phyloP scores from a whole-genome alignment of 2,888 invertebrate genomes.

The Euzophera pinguis region DNA sequence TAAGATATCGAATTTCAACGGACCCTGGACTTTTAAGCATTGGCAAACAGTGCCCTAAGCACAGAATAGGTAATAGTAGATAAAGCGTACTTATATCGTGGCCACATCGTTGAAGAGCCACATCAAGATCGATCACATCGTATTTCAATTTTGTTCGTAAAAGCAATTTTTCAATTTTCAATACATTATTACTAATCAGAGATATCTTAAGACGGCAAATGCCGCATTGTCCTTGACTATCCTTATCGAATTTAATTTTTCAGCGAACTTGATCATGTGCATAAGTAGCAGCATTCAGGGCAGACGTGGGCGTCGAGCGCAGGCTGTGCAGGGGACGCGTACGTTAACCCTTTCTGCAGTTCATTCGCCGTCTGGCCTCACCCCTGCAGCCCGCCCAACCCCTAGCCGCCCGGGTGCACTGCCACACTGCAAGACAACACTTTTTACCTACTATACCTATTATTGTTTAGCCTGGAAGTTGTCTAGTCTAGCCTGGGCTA shows the following conservation, averaged over 20 bases:
- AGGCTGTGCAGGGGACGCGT: slow-evolving; percentile 77
- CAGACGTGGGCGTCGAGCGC: slow-evolving; percentile 61
- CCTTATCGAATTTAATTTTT: slow-evolving; percentile 2
- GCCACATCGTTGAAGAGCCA: no score
- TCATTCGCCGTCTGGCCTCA: slow-evolving; percentile 82
- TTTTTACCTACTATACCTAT: slow-evolving; percentile 38
- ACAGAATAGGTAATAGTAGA: no score
- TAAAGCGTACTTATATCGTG: no score
- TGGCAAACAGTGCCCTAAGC: no score
- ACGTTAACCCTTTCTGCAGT: slow-evolving; percentile 81
- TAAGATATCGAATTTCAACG: no score
- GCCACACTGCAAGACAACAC: slow-evolving; percentile 60
- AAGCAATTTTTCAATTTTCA: no score
- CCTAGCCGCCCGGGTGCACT: slow-evolving; percentile 59
- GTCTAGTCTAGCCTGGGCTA: slow-evolving; percentile 9
- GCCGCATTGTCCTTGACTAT: slow-evolving; percentile 1
- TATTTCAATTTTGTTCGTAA: no score
- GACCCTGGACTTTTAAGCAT: no score
- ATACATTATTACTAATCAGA: no score
- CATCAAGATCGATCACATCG: no score
- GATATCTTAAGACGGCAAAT: neutral
- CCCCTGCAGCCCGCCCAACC: slow-evolving; percentile 58
- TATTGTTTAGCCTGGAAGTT: slow-evolving; percentile 17
- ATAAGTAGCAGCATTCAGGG: slow-evolving; percentile 36
- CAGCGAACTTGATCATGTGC: slow-evolving; percentile 17